A percentile compares a stretch with the other conserved stretches of the same genome.
Conservation (phyloP, 2,113 vertebrate species). For the Notothenia coriiceps region DNA sequence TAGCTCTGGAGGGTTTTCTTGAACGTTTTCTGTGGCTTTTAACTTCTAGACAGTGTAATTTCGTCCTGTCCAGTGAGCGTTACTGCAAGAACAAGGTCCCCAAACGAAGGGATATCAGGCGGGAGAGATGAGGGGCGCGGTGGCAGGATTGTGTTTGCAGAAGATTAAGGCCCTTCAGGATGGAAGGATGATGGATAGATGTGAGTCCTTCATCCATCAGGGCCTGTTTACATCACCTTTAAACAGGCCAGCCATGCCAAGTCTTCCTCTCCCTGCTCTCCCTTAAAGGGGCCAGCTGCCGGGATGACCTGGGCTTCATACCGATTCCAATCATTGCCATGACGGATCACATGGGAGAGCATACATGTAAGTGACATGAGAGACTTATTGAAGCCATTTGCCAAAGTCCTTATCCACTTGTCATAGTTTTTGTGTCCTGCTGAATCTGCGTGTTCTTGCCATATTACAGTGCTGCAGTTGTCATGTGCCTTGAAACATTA, state of each 20-base stretch:
- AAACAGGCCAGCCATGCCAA: constrained; percentile 62
- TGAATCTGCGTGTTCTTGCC: constrained; percentile 59
- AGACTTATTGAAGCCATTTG: constrained; percentile 67
- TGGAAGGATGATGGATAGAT: constrained; percentile 78
- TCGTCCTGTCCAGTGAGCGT: constrained; percentile 35
- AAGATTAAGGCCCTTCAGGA: constrained; percentile 80
- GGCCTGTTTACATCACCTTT: constrained; percentile 79
- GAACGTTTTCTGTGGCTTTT: constrained; percentile 26
- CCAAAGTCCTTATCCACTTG: constrained; percentile 52
- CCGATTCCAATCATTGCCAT: constrained; percentile 38
- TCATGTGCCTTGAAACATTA: constrained; percentile 33
- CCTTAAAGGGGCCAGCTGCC: constrained; percentile 60
- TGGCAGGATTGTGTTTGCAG: constrained; percentile 76
- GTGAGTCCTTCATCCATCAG: constrained; percentile 77
- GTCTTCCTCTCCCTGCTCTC: constrained; percentile 29
- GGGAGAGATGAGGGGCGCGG: constrained; percentile 56
- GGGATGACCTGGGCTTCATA: constrained; percentile 26
- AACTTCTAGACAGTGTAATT: constrained; percentile 60
- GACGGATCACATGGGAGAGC: constrained; percentile 53
- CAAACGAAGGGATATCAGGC: constrained; percentile 63
- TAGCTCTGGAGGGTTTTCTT: constrained; percentile 27
- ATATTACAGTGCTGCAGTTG: constrained; percentile 20
- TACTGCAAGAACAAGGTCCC: constrained; percentile 60
- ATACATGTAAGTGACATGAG: constrained; percentile 54
- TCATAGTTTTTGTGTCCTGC: constrained; percentile 58